Base-by-base conservation (phyloP, 2,888 invertebrate genomes). In the Oconnorella tubifera region DNA sequence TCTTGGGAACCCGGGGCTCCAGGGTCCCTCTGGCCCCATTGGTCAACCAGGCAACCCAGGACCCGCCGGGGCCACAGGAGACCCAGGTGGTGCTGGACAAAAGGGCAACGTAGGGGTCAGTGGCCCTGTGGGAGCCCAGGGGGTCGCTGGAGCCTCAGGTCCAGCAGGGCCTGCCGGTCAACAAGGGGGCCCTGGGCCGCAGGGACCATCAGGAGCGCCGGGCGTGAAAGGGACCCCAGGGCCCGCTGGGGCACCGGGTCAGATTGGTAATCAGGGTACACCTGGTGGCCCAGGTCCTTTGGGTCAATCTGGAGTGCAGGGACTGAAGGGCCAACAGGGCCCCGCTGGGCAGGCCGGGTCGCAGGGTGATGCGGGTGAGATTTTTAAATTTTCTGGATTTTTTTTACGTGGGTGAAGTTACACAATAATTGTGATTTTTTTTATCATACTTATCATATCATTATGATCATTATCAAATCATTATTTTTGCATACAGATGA, bases 41-140 rank as follows among this genome's bases (percentile, higher is more conserved):
- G 66, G 68, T 31, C 66, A 48, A 1, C 27, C 55, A 33, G 68
- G 68, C 19, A 49, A 40, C 23, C 14, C 57, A 3, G 68, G 68
- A 23, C 61, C 59, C 14, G n/a, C 28, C 1, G 65, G 62, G 33
- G 53, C 59, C 1, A 25, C 59, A 6, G 58, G 63, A 27, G 23
- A 6, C n/a, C 28, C 33, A 27, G 57, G 63, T 33, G 1, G 40
- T 4, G 27, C 40, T 53, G 40, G 59, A 48, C 6, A 6, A 3
- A 10, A 23, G 10, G 6, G 59, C 19, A 59, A 4, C 40, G 23
- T 28, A 33, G 40, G 57, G 57, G 10, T 27, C 53, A 6, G 10
- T 19, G 6, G 53, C 4, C 28, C 10, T 4, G 10, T 6, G 6
- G 60, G 60, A 10, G 4, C 25, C 28, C 14, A 14, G 28, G 65